phyloP scores from a whole-genome alignment of 1,140 invertebrate species.

The Pentalonia nigronervosa region DNA sequence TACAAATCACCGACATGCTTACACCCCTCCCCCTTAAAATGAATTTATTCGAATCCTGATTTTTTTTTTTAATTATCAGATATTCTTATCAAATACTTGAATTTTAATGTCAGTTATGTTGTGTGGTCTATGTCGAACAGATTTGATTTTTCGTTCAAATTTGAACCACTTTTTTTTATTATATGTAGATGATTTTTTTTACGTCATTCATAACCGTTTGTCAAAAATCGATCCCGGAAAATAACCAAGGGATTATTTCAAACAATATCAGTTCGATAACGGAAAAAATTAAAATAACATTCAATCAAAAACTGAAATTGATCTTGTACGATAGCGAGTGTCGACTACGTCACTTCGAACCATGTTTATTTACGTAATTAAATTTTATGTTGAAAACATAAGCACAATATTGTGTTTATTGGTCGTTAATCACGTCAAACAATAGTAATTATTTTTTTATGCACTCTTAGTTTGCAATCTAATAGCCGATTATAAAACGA shows the following conservation, averaged over 20 bases:
- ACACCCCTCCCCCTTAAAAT: no score
- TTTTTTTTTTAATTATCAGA: no score
- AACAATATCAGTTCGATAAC: not conserved
- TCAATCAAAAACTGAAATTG: not conserved
- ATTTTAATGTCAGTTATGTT: no score
- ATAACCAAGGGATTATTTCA: not conserved
- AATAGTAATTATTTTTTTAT: not conserved
- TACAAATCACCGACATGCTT: no score
- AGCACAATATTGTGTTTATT: not conserved
- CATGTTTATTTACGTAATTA: not conserved
- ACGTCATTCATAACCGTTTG: not conserved
- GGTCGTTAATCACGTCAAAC: not conserved
- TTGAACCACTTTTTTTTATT: no score
- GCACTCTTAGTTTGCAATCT: not conserved
- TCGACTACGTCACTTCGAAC: not conserved
- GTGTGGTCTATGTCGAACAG: no score
- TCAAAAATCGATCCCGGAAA: not conserved
- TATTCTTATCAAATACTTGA: no score
- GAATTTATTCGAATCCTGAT: no score
- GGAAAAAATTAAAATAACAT: not conserved
- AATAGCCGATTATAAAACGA: not conserved
- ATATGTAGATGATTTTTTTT: not conserved
- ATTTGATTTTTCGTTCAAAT: no score
- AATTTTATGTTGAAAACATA: not conserved
- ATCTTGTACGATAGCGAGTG: not conserved